These are phyloP conservation scores for Saccopteryx bilineata DNA, from an alignment of 2,113 vertebrate species.

Conservation along the genomic window DNA sequence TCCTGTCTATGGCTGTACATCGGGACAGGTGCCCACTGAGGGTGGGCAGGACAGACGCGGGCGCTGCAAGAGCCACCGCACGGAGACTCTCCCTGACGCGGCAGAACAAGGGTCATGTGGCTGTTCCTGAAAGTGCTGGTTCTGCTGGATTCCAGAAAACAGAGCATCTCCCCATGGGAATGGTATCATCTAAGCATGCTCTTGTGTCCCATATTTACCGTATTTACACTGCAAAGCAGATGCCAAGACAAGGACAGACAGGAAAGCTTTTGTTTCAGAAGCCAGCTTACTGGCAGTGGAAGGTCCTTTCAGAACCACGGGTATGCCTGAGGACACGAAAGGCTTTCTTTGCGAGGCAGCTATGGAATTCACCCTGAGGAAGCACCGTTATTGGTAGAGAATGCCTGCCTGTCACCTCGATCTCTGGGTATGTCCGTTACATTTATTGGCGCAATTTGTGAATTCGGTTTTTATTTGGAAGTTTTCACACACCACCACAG, in stretches of 20 bases:
- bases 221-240: background rate
- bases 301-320: background rate
- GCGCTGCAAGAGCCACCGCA: accelerated
- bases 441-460: background rate
- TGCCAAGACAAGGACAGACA: too few species aligned
- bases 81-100: background rate
- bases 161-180: background rate
- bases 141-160: background rate
- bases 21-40: too few species aligned
- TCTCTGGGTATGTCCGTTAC: background rate
- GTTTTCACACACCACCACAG: background rate
- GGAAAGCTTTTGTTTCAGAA: background rate
- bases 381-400: background rate
- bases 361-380: background rate
- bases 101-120: accelerated
- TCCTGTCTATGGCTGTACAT: accelerated
- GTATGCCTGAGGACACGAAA: too few species aligned
- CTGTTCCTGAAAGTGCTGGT: too few species aligned
- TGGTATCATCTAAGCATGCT: background rate
- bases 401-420: background rate
- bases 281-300: background rate
- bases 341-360: too few species aligned
- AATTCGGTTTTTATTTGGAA: background rate
- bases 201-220: accelerated
- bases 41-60: background rate